These are phyloP conservation scores for Calonectris borealis DNA, from an alignment of 2,113 vertebrate species.

Conservation along the genomic window DNA sequence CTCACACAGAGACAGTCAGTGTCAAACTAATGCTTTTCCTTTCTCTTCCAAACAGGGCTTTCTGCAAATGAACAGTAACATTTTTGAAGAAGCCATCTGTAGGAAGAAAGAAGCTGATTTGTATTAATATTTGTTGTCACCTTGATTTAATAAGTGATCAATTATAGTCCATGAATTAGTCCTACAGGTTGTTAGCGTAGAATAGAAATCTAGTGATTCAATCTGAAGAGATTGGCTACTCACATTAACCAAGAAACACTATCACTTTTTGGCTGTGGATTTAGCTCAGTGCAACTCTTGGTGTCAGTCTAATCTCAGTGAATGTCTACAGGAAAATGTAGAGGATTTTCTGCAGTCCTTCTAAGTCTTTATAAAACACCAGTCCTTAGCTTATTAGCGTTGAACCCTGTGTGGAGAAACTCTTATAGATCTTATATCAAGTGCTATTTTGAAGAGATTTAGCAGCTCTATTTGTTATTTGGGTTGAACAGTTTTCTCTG, in stretches of 20 bases:
- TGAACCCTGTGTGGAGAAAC: neutral
- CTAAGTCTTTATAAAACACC: neutral
- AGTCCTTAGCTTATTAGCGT: neutral
- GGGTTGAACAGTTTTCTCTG: neutral
- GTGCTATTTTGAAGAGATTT: neutral
- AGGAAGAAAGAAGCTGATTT: neutral
- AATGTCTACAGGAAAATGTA: neutral
- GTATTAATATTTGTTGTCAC: neutral
- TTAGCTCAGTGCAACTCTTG: constrained; percentile 56
- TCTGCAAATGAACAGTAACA: neutral
- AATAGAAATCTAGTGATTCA: neutral
- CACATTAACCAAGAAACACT: neutral
- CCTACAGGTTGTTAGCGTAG: neutral
- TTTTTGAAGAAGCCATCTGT: neutral
- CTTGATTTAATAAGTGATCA: neutral
- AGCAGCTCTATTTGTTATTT: neutral
- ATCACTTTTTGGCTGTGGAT: neutral
- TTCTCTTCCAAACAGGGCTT: neutral
- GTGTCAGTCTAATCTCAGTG: constrained; percentile 64
- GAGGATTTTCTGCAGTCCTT: neutral
- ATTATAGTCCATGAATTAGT: neutral
- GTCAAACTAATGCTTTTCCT: neutral
- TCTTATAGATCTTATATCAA: neutral
- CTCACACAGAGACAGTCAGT: neutral
- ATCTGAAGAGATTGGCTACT: neutral